Evolutionary conservation across 2,797 vertebrate species (phyloP), one percentile per base, ranked within the genome.

Genomic region (Channallabes apus): DNA sequence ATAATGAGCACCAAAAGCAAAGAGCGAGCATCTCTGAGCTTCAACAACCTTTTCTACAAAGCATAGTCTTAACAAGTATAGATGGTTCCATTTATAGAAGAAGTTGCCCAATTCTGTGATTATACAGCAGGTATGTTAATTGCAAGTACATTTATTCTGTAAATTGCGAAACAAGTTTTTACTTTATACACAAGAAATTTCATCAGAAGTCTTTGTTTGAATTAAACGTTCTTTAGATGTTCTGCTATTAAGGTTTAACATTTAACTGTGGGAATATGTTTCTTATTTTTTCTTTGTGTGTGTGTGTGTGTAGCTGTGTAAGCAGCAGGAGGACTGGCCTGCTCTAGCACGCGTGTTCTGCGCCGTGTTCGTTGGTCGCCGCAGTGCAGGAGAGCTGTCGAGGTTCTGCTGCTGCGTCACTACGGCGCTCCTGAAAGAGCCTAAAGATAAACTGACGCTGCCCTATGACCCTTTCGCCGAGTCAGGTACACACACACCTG

Each of bases 401-500:
- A 95, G 92, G 82, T 91, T 98, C 90, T 96, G 95, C 62, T 88
- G 92, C 58, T 94, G 88, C 62, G 87, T 98, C 73, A 94, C 95
- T 64, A 92, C 95, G 80, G 93, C 95, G 0, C 92, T 99, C 67
- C 93, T 94, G 85, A 92, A 93, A 64, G 95, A 96, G 75, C 89
- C 91, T 86, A 94, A 95, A 90, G 93, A 96, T 86, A 95, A 86
- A 89, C 89, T 92, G 87, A 89, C 87, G 9, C 91, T 97, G 91
- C 97, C 97, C 72, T 99, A 97, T 82, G 96, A 94, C 90, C 90
- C 91, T 87, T 99, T 99, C 89, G 94, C 96, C 80, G 94, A 97
- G 90, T 92, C 93, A 89, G 96, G 98, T 99, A 94, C 32, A 32
- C 64, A 76, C 14, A 7, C 6, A n/a, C 9, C 18, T 5, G 35